Base-by-base conservation (phyloP, 2,113 vertebrate species). In the Myxocyprinus asiaticus region DNA sequence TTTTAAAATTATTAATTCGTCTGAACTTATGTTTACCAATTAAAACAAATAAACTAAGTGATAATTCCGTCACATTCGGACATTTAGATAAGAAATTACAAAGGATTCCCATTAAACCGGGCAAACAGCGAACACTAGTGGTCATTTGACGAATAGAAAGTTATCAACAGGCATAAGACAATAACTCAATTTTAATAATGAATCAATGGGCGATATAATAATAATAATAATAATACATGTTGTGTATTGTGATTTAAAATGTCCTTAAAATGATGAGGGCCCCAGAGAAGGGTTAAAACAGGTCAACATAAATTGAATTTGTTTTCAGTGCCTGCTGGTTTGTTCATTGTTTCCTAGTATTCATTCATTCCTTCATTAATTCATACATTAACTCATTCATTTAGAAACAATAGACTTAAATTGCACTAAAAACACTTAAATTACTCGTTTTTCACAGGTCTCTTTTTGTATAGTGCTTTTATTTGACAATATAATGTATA, bases 111-210 rank as follows among this genome's bases (percentile, higher is more conserved):
- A 77, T 72, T 58, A 48, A 84, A 55, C 67, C 81, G 79, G 88
- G 89, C 87, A 87, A 85, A 91, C 90, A 92, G 94, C 93, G 95
- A 94, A 92, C 91, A 94, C 96, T 96, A 95, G 95, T 65, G 96
- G 94, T 62, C 82, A 45, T 12, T 43, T 51, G 55, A 55, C n/a
- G 59, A 78, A 59, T 42, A 45, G 45, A 42, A 42, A 4, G 64
- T 62, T 64, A 84, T 88, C 87, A 89, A 88, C 87, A 89, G 85
- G 87, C 86, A 83, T 73, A 62, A 44, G 7, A 66, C 58, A 10
- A 12, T 48, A 66, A 72, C 9, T 48, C 47, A 22, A 5, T 69
- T 4, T 11, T 1, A 45, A 12, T 45, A 45, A 22, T 17, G 0
- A 73, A 14, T 14, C 10, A 14, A 9, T 55, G 7, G n/a, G 14